phyloP scores from a whole-genome alignment of 2,888 invertebrate genomes.

The Biston stratarius region DNA sequence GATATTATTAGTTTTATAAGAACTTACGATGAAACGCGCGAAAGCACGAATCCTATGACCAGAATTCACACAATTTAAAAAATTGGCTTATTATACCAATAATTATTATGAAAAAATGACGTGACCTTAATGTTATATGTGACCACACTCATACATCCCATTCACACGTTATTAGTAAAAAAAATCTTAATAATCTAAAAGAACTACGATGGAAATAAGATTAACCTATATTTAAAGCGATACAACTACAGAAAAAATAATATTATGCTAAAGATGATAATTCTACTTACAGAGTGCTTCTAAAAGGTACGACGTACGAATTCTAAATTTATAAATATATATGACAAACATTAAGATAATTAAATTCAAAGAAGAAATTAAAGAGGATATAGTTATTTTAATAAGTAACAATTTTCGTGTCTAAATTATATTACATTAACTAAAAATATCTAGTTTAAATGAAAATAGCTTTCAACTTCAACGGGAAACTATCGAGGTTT shows the following conservation, averaged over 20 bases:
- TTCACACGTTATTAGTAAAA: conserved; percentile 72
- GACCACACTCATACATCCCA: conserved; percentile 77
- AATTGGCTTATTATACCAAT: conserved; percentile 60
- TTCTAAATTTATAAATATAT: conserved; percentile 66
- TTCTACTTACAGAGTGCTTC: conserved; percentile 66
- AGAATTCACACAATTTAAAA: conserved; percentile 80
- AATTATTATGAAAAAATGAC: conserved; percentile 66
- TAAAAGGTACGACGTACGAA: conserved; percentile 58
- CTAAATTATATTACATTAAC: conserved; percentile 68
- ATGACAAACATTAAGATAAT: conserved; percentile 55
- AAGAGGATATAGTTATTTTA: conserved; percentile 70
- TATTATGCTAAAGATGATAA: conserved; percentile 66
- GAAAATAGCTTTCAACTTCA: conserved; percentile 58
- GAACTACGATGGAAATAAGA: conserved; percentile 73
- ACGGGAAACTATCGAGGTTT: conserved; percentile 68
- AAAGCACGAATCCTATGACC: conserved; percentile 78
- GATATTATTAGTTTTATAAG: conserved; percentile 51
- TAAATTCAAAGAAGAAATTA: conserved; percentile 61
- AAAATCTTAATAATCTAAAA: conserved; percentile 72
- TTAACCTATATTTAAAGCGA: conserved; percentile 71
- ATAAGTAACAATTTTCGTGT: conserved; percentile 80
- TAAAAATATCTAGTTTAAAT: conserved; percentile 67
- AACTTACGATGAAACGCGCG: conserved; percentile 67
- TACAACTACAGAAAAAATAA: conserved; percentile 65
- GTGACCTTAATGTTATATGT: conserved; percentile 76